phyloP scores from a whole-genome alignment of 64 coral and sea anemone genomes.

The Cladopsammia gracilis region DNA sequence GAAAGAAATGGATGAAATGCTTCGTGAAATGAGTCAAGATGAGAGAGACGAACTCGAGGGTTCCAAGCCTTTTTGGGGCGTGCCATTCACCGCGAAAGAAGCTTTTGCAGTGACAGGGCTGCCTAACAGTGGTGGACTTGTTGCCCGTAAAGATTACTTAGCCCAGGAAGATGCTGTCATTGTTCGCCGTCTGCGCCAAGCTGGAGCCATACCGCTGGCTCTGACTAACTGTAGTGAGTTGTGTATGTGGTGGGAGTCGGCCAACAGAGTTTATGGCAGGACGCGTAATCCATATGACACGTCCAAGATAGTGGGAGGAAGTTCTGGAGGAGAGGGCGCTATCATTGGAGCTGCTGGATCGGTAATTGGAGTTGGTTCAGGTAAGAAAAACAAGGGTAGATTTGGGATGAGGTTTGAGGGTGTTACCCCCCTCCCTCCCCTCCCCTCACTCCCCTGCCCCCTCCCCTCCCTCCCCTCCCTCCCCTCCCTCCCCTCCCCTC shows the following conservation, averaged over 20 bases:
- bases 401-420: background rate
- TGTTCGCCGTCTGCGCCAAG: constrained; percentile 61
- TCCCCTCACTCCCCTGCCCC: background rate
- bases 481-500: background rate
- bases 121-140: constrained; percentile 89
- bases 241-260: constrained; percentile 99
- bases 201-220: constrained; percentile 90
- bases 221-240: constrained; percentile 91
- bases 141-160: constrained; percentile 73
- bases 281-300: constrained; percentile 87
- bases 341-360: constrained; percentile 91
- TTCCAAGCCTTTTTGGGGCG: constrained; percentile 78
- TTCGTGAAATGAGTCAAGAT: constrained; percentile 44
- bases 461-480: background rate
- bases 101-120: constrained; percentile 85
- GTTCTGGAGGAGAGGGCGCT: constrained; percentile 93
- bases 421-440: background rate
- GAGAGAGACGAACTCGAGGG: constrained; percentile 63
- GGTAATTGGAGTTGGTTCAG: constrained; percentile 91
- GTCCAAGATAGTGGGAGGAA: constrained; percentile 86
- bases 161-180: constrained; percentile 81
- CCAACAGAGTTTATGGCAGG: constrained; percentile 91
- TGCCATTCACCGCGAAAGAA: constrained; percentile 96
- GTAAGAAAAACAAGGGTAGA: constrained; percentile 21
- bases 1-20: constrained; percentile 80